Percentiles rank a stretch among this genome's conserved stretches.
Evolutionary conservation across 2,797 vertebrate species (phyloP).

Genomic region (Tachyglossus aculeatus): DNA sequence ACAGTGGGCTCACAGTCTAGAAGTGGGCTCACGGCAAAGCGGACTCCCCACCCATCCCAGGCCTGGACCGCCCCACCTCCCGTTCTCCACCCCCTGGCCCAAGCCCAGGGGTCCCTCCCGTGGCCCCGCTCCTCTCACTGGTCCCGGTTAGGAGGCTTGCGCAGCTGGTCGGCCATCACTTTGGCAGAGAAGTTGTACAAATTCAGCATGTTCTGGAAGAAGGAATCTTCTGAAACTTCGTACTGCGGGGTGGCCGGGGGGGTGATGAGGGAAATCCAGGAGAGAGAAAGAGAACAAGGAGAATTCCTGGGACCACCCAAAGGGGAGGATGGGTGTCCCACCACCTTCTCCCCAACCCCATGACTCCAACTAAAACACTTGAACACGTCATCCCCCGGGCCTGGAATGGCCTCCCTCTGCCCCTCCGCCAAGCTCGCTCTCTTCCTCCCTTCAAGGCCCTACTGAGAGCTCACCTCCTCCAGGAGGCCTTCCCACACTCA

Average conservation of each 20-base stretch:
- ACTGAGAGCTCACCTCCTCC: too few relatives aligned
- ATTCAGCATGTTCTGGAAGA: slow-evolving; percentile 98
- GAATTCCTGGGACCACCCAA: not conserved
- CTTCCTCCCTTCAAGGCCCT: too few relatives aligned
- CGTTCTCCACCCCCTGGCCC: not conserved
- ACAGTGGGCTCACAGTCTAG: too few relatives aligned
- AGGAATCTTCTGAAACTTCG: slow-evolving; percentile 92
- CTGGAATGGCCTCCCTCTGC: too few relatives aligned
- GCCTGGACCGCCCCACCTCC: too few relatives aligned
- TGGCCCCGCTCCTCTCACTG: slow-evolving; percentile 78
- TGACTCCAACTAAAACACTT: not conserved
- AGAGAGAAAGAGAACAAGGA: not conserved
- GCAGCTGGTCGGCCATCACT: slow-evolving; percentile 96
- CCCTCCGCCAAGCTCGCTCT: too few relatives aligned
- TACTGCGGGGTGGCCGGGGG: slow-evolving; percentile 76
- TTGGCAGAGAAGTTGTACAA: slow-evolving; percentile 97
- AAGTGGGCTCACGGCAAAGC: too few relatives aligned
- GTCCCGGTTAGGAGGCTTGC: slow-evolving; percentile 95
- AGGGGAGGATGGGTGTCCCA: too few relatives aligned
- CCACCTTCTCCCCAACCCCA: not conserved
- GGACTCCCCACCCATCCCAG: too few relatives aligned
- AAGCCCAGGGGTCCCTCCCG: not conserved
- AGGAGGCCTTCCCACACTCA: too few relatives aligned
- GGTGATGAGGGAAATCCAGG: not conserved
- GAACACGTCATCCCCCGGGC: too few relatives aligned